Conservation (phyloP, 2,888 invertebrate genomes). For the Zelleria hepariella region DNA sequence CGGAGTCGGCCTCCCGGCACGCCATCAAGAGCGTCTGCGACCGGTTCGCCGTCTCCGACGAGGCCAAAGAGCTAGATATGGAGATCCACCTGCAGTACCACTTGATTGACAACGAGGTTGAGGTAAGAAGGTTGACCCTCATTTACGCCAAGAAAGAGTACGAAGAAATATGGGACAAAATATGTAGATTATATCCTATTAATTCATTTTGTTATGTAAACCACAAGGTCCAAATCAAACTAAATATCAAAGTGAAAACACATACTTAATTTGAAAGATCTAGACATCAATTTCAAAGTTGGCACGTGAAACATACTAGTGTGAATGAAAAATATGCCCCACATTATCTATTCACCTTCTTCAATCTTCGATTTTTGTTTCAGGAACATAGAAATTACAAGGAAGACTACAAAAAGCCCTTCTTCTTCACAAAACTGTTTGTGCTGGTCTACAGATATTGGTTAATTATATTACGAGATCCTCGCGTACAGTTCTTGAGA, state of each 20-base stretch:
- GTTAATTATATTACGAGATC: slow-evolving; percentile 83
- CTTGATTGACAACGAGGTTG: slow-evolving; percentile 63
- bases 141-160: too few relatives aligned
- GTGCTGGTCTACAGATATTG: slow-evolving; percentile 84
- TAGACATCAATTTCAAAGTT: too few relatives aligned
- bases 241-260: too few relatives aligned
- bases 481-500: slow-evolving; percentile 81
- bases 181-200: too few relatives aligned
- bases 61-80: slow-evolving; percentile 82
- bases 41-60: slow-evolving; percentile 82
- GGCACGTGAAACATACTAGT: too few relatives aligned
- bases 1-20: slow-evolving; percentile 79
- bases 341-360: too few relatives aligned
- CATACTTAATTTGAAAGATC: too few relatives aligned
- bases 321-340: too few relatives aligned
- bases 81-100: slow-evolving; percentile 81
- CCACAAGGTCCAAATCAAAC: too few relatives aligned
- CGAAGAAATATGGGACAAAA: too few relatives aligned
- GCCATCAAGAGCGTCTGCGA: slow-evolving; percentile 83
- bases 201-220: too few relatives aligned
- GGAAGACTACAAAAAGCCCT: slow-evolving; percentile 67
- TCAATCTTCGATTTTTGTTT: too few relatives aligned
- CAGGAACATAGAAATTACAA: slow-evolving; percentile 26
- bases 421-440: slow-evolving; percentile 79
- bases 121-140: slow-evolving; percentile 48